A percentile compares a stretch with the other conserved stretches of the same genome.
phyloP scores from a whole-genome alignment of 2,797 vertebrate genomes.

The Mallotus villosus region DNA sequence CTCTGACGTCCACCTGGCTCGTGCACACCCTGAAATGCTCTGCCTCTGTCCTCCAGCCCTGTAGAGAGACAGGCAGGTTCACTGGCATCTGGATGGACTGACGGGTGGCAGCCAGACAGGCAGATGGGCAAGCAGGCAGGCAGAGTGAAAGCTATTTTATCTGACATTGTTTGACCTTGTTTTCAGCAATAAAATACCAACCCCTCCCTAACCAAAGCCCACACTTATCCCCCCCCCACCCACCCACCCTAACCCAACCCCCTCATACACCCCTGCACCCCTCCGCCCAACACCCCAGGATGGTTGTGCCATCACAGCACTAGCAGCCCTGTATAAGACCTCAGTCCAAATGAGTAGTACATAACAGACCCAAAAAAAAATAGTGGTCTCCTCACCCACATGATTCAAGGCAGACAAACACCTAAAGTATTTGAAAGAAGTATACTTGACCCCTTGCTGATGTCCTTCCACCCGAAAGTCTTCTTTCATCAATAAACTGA shows the following conservation, averaged over 20 bases:
- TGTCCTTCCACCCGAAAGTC: neutral
- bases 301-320: too few relatives aligned
- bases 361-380: too few relatives aligned
- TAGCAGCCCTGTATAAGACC: too few relatives aligned
- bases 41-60: neutral
- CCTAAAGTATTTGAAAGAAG: neutral
- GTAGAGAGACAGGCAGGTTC: neutral
- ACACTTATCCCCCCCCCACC: constrained; percentile 31
- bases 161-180: constrained; percentile 71
- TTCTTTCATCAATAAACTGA: neutral
- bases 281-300: too few relatives aligned
- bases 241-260: constrained; percentile 43
- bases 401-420: neutral
- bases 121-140: constrained; percentile 11
- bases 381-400: too few relatives aligned
- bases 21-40: too few relatives aligned
- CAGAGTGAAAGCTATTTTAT: constrained; percentile 50
- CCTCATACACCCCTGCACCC: neutral
- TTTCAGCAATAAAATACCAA: constrained; percentile 41
- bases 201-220: constrained; percentile 18
- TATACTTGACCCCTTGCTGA: neutral
- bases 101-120: constrained; percentile 25
- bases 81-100: neutral
- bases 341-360: too few relatives aligned
- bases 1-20: neutral